These are phyloP conservation scores for Apeltes quadracus DNA, from an alignment of 2,113 vertebrate species.

Conservation along the genomic window DNA sequence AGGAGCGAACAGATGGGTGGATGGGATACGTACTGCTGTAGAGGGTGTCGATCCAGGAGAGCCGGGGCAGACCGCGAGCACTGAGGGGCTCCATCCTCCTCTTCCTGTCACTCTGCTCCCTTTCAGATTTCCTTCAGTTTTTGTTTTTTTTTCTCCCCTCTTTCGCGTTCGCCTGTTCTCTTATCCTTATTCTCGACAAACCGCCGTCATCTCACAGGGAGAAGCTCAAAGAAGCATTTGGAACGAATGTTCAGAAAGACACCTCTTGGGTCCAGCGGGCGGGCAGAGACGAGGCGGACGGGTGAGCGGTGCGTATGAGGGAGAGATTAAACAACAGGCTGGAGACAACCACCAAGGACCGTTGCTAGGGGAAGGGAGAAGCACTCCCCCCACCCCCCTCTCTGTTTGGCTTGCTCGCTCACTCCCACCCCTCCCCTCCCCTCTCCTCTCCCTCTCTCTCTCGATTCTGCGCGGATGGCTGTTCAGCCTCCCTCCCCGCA, in stretches of 20 bases:
- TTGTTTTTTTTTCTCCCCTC: background rate
- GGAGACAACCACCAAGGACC: slow-evolving; percentile 68
- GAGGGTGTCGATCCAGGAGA: slow-evolving; percentile 98
- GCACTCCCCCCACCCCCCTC: slow-evolving; percentile 67
- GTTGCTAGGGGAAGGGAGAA: slow-evolving; percentile 80
- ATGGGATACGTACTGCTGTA: slow-evolving; percentile 92
- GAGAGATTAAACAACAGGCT: slow-evolving; percentile 72
- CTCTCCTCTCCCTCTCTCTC: slow-evolving; percentile 33
- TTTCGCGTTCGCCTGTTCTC: slow-evolving; percentile 3
- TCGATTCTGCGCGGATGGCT: slow-evolving; percentile 28
- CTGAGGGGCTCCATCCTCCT: slow-evolving; percentile 93
- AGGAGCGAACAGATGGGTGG: slow-evolving; percentile 12
- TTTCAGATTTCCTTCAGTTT: slow-evolving; percentile 28
- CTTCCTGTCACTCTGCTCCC: slow-evolving; percentile 44
- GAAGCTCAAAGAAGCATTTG: slow-evolving; percentile 42
- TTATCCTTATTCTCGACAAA: slow-evolving; percentile 68
- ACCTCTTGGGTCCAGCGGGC: slow-evolving; percentile 58
- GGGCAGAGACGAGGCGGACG: slow-evolving; percentile 25
- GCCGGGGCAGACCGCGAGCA: slow-evolving; percentile 91
- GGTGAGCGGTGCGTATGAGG: slow-evolving; percentile 31
- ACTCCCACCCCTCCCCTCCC: slow-evolving; percentile 44
- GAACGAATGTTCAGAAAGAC: slow-evolving; percentile 47
- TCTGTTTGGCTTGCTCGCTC: slow-evolving; percentile 59
- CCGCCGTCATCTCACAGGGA: slow-evolving; percentile 76
- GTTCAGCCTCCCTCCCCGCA: slow-evolving; percentile 27